Conservation (phyloP, 1,140 invertebrate species). For the Monochamus saltuarius region DNA sequence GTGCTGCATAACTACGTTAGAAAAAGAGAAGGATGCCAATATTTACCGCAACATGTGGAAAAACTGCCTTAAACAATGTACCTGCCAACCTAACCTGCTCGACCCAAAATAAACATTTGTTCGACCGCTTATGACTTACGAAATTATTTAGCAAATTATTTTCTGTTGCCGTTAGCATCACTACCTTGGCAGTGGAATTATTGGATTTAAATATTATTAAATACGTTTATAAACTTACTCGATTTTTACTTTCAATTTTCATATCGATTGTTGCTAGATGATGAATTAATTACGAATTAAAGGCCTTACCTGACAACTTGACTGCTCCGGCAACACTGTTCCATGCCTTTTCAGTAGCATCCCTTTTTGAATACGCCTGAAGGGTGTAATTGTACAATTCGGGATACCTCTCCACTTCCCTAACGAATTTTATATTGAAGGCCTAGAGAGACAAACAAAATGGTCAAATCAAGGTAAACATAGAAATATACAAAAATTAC, state of each 20-base stretch:
- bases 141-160: too few relatives aligned
- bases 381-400: conserved; percentile 35
- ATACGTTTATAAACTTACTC: conserved; percentile 3
- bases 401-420: conserved; percentile 34
- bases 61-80: too few relatives aligned
- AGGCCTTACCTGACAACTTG: conserved; percentile 30
- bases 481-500: background rate
- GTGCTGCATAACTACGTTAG: too few relatives aligned
- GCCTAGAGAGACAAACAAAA: background rate
- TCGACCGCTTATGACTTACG: too few relatives aligned
- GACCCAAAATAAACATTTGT: too few relatives aligned
- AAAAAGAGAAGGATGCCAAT: too few relatives aligned
- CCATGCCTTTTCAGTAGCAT: conserved; percentile 35
- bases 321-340: conserved; percentile 27
- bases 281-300: background rate
- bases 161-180: too few relatives aligned
- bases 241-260: conserved; percentile 5
- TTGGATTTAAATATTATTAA: too few relatives aligned
- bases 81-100: too few relatives aligned
- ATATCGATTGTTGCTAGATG: background rate
- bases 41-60: too few relatives aligned
- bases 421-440: conserved; percentile 31
- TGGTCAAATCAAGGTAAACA: background rate
- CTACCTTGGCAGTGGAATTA: too few relatives aligned
- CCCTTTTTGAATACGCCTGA: conserved; percentile 20